Percentiles rank a stretch among this genome's conserved stretches.
These are phyloP conservation scores for Rhopalosiphum padi DNA, from an alignment of 1,140 invertebrate genomes.

Conservation along the genomic window DNA sequence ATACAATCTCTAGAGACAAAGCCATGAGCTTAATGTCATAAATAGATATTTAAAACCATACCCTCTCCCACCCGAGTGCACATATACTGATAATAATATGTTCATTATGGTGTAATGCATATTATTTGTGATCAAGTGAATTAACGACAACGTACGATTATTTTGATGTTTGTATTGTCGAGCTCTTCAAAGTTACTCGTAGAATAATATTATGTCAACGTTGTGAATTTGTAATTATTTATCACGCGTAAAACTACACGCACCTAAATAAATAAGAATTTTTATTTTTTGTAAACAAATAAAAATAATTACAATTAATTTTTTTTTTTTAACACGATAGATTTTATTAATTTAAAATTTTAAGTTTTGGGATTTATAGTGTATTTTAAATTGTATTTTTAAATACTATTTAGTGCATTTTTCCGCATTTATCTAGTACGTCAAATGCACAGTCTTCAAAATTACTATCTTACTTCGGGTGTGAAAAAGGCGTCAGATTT, in stretches of 20 bases:
- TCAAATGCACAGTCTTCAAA: background rate
- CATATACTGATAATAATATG: background rate
- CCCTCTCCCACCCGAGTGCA: background rate
- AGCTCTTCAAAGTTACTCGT: no score
- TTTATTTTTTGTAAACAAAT: no score
- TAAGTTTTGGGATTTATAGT: no score
- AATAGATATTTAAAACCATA: background rate
- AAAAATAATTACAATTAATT: no score
- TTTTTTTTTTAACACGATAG: no score
- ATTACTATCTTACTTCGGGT: conserved; percentile 67
- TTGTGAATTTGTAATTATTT: no score
- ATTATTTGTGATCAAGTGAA: background rate
- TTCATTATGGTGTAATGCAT: background rate
- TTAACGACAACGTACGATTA: background rate
- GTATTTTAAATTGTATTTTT: background rate
- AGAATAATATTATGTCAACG: no score
- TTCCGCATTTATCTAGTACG: no score
- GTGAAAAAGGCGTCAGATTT: conserved; percentile 74
- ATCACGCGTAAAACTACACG: no score
- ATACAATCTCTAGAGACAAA: background rate
- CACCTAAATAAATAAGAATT: no score
- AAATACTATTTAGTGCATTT: background rate
- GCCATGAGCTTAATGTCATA: background rate
- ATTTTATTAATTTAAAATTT: no score
- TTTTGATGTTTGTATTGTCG: background rate